Percentiles rank a stretch among this genome's conserved stretches.
Conservation (phyloP, 2,113 vertebrate species). For the Mastomys coucha region DNA sequence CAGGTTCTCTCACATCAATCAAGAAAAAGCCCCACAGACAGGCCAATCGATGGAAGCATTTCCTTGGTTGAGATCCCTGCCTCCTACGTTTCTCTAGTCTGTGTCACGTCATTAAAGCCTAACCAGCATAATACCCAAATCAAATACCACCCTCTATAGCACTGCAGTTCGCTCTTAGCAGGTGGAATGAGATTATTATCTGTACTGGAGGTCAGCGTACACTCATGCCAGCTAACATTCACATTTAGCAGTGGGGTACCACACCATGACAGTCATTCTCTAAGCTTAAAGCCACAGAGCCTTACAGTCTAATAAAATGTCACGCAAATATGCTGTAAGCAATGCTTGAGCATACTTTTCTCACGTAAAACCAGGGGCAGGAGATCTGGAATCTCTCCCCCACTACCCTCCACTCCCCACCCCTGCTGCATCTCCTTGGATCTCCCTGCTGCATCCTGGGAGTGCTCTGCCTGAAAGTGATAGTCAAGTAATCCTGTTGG, state of each 20-base stretch:
- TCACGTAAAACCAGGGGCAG: neutral
- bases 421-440: too few relatives aligned
- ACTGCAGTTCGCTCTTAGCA: neutral
- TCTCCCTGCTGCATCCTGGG: accelerated
- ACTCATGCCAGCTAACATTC: neutral
- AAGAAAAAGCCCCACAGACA: neutral
- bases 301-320: neutral
- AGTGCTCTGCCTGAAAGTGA: neutral
- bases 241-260: neutral
- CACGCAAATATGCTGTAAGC: neutral
- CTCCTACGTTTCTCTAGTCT: neutral
- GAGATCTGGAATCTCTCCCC: neutral
- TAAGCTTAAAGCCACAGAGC: neutral
- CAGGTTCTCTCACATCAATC: neutral
- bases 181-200: neutral
- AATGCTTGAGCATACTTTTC: neutral
- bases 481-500: neutral
- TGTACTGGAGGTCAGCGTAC: neutral
- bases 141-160: neutral
- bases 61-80: neutral
- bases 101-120: neutral
- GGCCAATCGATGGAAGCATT: neutral
- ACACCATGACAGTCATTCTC: neutral
- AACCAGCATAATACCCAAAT: neutral
- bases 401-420: too few relatives aligned